Conservation (phyloP, 2,888 invertebrate species). For the Cancer borealis region DNA sequence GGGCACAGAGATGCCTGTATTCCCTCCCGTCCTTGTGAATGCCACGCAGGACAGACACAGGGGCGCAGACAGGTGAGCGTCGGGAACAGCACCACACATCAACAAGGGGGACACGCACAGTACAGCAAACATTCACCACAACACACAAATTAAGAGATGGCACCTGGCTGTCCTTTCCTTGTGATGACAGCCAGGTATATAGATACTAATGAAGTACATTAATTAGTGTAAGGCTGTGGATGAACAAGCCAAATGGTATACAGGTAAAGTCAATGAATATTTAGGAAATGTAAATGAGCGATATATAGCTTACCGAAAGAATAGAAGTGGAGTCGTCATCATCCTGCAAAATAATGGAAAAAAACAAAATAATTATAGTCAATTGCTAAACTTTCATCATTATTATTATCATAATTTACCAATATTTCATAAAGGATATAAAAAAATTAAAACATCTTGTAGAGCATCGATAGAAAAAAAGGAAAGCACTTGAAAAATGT, state of each 20-base stretch:
- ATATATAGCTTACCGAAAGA: conserved; percentile 55
- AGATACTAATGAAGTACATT: neutral
- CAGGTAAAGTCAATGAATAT: neutral
- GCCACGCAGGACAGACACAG: neutral
- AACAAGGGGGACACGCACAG: neutral
- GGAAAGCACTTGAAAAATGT: too few species aligned
- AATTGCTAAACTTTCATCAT: neutral
- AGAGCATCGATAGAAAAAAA: too few species aligned
- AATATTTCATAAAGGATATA: too few species aligned
- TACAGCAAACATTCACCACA: neutral
- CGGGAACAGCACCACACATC: neutral
- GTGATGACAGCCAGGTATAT: neutral
- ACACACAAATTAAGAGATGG: neutral
- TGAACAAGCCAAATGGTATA: neutral
- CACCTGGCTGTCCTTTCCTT: neutral
- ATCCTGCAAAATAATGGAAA: conserved; percentile 61
- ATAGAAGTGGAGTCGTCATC: conserved; percentile 69
- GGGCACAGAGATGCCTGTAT: neutral
- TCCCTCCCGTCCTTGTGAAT: neutral
- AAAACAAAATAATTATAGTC: neutral
- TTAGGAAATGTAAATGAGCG: neutral
- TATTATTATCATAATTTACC: too few species aligned
- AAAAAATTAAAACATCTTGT: too few species aligned
- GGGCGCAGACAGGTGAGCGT: neutral
- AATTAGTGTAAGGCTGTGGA: too few species aligned